Base-by-base conservation (phyloP, 2,113 vertebrate genomes). In the Esox niger region DNA sequence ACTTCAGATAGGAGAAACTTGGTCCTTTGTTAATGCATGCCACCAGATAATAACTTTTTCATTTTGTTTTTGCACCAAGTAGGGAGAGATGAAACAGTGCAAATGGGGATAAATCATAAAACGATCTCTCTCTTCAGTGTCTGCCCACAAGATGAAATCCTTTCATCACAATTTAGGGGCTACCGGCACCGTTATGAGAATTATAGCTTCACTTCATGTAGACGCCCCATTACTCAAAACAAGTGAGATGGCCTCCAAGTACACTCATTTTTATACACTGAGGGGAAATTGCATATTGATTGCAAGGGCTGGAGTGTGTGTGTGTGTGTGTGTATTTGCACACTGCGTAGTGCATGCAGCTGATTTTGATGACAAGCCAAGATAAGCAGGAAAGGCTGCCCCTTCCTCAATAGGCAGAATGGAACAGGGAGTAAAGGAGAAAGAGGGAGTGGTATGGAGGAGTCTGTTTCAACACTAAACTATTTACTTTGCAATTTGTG, bases 401-500 rank as follows among this genome's bases (percentile, higher is more conserved):
- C 65, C 46, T 49, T 38, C 46, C 26, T 49, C 20, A 11, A 20
- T 35, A 38, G 60, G 11, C 27, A 74, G 69, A 23, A 33, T 64
- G 78, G 78, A 67, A 67, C 47, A 74, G 79, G 68, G 70, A 62
- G 66, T 27, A 61, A 64, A 80, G 82, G 67, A 64, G 79, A 81
- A 68, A 73, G 75, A 69, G 21, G 73, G 75, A 15, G 61, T 27
- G 80, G 62, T 79, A 76, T 82, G 80, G 78, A 82, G 84, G 84
- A 83, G 87, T 32, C 31, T 32, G 82, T 87, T 88, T 88, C 82
- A 85, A 85, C 85, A 82, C 87, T 91, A 91, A 92, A 91, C 90
- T 89, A 88, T 92, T 92, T 91, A 91, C 87, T 88, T 90, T 89
- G 89, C 87, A 91, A 91, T 92, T 91, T 91, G 88, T 91, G 87